Conservation (phyloP, 1,140 invertebrate species). For the Piezodorus guildinii region DNA sequence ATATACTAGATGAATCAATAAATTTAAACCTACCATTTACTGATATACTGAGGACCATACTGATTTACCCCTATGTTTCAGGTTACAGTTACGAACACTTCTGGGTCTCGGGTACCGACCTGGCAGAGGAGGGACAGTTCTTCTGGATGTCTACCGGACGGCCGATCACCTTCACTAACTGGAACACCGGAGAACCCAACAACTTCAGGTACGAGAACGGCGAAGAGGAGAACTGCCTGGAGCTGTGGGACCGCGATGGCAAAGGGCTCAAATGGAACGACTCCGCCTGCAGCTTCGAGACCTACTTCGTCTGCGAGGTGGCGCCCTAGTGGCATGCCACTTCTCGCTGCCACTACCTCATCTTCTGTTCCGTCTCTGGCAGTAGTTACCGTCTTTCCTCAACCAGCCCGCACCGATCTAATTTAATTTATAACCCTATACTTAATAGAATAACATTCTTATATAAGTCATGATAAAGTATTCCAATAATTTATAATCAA, state of each 20-base stretch:
- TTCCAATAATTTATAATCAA: too few species aligned
- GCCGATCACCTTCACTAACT: slow-evolving; percentile 80
- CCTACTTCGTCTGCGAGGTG: slow-evolving; percentile 83
- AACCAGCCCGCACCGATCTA: too few species aligned
- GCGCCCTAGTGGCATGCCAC: slow-evolving; percentile 19
- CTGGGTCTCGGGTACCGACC: slow-evolving; percentile 83
- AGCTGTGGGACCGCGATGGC: slow-evolving; percentile 81
- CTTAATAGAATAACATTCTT: too few species aligned
- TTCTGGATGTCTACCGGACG: slow-evolving; percentile 86
- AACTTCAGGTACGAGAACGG: slow-evolving; percentile 87
- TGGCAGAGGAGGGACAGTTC: slow-evolving; percentile 77
- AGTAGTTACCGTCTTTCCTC: too few species aligned
- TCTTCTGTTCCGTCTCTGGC: background rate
- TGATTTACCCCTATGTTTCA: slow-evolving; percentile 38
- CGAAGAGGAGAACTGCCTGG: slow-evolving; percentile 81
- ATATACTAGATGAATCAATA: too few species aligned
- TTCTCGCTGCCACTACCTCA: background rate
- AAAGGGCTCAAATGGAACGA: slow-evolving; percentile 89
- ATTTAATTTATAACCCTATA: too few species aligned
- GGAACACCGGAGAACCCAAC: slow-evolving; percentile 83
- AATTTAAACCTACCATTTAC: too few species aligned
- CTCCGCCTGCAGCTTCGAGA: slow-evolving; percentile 83
- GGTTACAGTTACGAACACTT: slow-evolving; percentile 80
- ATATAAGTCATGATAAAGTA: too few species aligned
- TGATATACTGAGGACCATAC: too few species aligned